Percentiles rank a stretch among this genome's conserved stretches.
phyloP scores from a whole-genome alignment of 2,113 vertebrate species.

The Columbina picui region DNA sequence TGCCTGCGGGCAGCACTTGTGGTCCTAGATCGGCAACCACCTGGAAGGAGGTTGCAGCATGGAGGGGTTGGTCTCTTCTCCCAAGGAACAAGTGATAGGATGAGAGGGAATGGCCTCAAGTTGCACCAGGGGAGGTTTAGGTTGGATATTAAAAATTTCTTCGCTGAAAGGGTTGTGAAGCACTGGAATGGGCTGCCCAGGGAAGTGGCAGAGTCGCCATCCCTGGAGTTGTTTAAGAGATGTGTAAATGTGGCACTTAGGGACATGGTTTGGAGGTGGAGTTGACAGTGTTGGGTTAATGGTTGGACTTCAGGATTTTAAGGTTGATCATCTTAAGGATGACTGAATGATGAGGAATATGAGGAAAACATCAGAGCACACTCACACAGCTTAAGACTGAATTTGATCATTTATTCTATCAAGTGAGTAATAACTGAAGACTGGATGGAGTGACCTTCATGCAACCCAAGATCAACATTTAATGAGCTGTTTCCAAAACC shows the following conservation, averaged over 20 bases:
- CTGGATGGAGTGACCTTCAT: neutral
- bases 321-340: neutral
- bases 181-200: neutral
- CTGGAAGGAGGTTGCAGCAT: rapidly evolving
- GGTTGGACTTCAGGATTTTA: neutral
- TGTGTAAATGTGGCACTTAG: rapidly evolving
- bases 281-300: neutral
- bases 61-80: neutral
- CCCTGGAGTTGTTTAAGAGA: neutral
- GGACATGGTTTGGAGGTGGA: neutral
- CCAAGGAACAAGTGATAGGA: rapidly evolving
- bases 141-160: neutral
- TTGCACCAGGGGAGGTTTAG: neutral
- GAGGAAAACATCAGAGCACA: neutral
- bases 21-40: neutral
- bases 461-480: neutral
- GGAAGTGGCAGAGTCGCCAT: neutral
- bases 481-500: neutral
- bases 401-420: neutral
- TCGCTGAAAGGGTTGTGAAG: neutral
- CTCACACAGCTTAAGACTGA: neutral
- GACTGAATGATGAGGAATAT: neutral
- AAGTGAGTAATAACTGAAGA: neutral
- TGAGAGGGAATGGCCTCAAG: neutral
- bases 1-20: neutral